Base-by-base conservation (phyloP, 1,140 invertebrate genomes). In the Ridgeia piscesae region DNA sequence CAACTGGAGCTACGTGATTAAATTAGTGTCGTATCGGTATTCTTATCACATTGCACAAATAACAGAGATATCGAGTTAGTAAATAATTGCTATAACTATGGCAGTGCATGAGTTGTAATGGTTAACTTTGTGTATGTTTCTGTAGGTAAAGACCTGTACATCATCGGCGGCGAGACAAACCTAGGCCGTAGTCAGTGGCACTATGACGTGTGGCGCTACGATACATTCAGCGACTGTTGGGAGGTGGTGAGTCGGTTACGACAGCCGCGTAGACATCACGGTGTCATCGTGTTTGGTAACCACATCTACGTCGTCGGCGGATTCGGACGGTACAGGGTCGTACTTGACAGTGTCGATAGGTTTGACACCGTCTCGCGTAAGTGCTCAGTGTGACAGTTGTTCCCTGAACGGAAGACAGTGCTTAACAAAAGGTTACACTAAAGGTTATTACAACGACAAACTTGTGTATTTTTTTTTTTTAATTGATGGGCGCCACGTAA, bases 231-330 rank as follows among this genome's bases (percentile, higher is more conserved):
- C 89, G 93, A 94, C 33, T 92, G 89, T 21, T 95, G 95, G 95
- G 88, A 92, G 42, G 94, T 94, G 92, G 94, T 94, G 92, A 94
- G 94, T 90, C 94, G 93, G 77, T 91, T 95, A 91, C 93, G 91
- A 33, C 92, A 91, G 35, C 94, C 94, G 33, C 89, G 94, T 91
- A 91, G 95, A 88, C 94, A 95, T 89, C 95, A 95, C 77, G 93
- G 94, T 27, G 92, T 94, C 17, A 94, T 93, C 42, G 92, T 93
- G 33, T 33, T 94, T 17, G 94, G 93, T 31, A 93, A 94, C 91
- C 88, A 93, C 89, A 94, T 95, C 31, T 95, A 94, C 88, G 91
- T 95, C 0, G 95, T 95, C 88, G 95, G 95, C 21, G 95, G 95
- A 1, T 94, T 95, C 92, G 94, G 95, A n/a, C 93, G 93, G 48